Percentiles rank a stretch among this genome's conserved stretches.
phyloP scores from a whole-genome alignment of 2,888 invertebrate species.

The Agrypnus murinus region DNA sequence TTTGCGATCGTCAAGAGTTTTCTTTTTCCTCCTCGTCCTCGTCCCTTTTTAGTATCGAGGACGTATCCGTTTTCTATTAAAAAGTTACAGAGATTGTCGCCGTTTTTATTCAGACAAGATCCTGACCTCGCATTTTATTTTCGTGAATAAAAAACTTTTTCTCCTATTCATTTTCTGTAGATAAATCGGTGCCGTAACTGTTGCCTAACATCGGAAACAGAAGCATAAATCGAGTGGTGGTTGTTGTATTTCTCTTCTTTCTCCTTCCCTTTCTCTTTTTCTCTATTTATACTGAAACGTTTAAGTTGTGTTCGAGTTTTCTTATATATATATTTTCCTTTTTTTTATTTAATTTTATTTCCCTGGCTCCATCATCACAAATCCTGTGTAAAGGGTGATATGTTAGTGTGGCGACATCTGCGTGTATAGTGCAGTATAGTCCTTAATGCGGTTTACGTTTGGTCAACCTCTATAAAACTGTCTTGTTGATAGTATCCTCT shows the following conservation, averaged over 20 bases:
- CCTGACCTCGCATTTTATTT: conserved; percentile 39
- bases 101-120: conserved; percentile 23
- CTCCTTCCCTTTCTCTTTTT: no score
- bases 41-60: conserved; percentile 19
- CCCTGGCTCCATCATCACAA: conserved; percentile 45
- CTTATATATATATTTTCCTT: conserved; percentile 31
- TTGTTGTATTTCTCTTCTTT: conserved; percentile 9
- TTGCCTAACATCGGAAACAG: conserved; percentile 41
- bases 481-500: conserved; percentile 62
- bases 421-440: conserved; percentile 41
- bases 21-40: background rate
- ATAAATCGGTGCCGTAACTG: conserved; percentile 26
- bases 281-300: conserved; percentile 29
- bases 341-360: conserved; percentile 44
- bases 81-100: conserved; percentile 35
- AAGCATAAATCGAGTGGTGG: conserved; percentile 44
- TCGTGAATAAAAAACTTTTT: conserved; percentile 20
- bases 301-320: conserved; percentile 32
- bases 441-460: conserved; percentile 57
- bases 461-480: conserved; percentile 63
- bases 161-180: conserved; percentile 35
- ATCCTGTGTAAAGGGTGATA: conserved; percentile 39
- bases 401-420: conserved; percentile 37
- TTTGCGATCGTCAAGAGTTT: background rate
- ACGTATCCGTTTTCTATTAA: conserved; percentile 31